These are phyloP conservation scores for Fragum whitleyi DNA, from an alignment of 2,888 invertebrate species.

Conservation along the genomic window DNA sequence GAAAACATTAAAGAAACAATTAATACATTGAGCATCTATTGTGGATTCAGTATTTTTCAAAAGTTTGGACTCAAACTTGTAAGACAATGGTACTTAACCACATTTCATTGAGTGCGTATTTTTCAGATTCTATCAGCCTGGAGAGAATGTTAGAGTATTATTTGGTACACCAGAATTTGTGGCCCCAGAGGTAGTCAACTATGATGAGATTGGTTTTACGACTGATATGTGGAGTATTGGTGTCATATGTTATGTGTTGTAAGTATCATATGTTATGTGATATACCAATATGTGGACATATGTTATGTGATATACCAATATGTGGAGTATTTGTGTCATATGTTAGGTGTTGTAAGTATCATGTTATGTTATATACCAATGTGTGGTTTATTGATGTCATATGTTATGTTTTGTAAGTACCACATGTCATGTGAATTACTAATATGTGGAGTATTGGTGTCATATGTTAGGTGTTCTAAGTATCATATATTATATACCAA, in stretches of 20 bases:
- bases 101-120: too few species aligned
- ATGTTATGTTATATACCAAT: conserved; percentile 75
- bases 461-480: conserved; percentile 84
- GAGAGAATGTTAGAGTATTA: conserved; percentile 90
- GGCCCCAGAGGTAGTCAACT: conserved; percentile 85
- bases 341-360: conserved; percentile 83
- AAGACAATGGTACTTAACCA: too few species aligned
- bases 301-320: conserved; percentile 77
- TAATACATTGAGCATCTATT: too few species aligned
- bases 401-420: conserved; percentile 84
- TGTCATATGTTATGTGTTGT: conserved; percentile 85
- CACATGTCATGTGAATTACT: conserved; percentile 64
- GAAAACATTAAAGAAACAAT: too few species aligned
- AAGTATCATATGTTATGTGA: conserved; percentile 84
- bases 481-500: conserved; percentile 75
- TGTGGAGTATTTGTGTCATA: conserved; percentile 85
- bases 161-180: conserved; percentile 85
- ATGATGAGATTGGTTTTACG: conserved; percentile 82
- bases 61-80: too few species aligned
- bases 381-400: conserved; percentile 85
- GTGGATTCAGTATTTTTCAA: too few species aligned
- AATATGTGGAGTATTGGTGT: conserved; percentile 85
- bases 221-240: conserved; percentile 85
- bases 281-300: conserved; percentile 78
- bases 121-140: conserved; percentile 92